A percentile compares a stretch with the other conserved stretches of the same genome.
Evolutionary conservation across 2,797 vertebrate genomes (phyloP).

Genomic region (Pitangus sulphuratus): DNA sequence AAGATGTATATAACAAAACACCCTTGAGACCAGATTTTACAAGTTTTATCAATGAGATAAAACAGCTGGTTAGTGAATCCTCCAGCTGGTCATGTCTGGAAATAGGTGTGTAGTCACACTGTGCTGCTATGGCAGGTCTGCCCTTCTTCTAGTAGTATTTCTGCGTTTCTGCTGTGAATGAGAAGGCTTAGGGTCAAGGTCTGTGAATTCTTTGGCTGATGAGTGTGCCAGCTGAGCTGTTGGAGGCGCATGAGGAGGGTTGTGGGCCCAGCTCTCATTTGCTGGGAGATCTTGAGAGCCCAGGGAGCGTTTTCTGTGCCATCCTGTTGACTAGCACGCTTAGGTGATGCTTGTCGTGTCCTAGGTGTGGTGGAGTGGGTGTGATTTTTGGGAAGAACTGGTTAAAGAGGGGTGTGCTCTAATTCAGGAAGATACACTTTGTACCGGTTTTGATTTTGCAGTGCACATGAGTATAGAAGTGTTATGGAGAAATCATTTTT

Average conservation of each 20-base stretch:
- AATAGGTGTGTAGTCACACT: neutral
- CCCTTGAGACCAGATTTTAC: neutral
- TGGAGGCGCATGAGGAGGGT: neutral
- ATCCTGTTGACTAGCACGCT: neutral
- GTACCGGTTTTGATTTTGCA: neutral
- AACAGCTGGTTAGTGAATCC: neutral
- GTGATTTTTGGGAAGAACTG: neutral
- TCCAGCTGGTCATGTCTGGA: neutral
- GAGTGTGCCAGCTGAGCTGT: neutral
- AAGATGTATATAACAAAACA: neutral
- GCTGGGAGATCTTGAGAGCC: neutral
- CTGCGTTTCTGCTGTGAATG: neutral
- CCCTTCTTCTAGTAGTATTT: neutral
- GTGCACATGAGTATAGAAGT: neutral
- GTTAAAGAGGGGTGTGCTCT: neutral
- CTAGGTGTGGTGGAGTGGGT: neutral
- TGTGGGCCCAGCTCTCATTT: rapidly evolving
- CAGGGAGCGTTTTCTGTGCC: neutral
- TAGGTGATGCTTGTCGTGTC: neutral
- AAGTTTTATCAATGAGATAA: neutral
- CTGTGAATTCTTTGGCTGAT: neutral
- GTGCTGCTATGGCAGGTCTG: neutral
- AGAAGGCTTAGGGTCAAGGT: neutral
- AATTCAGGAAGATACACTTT: neutral
- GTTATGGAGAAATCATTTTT: neutral